Evolutionary conservation across 2,888 invertebrate genomes (phyloP), one percentile per base, ranked within the genome.

Genomic region (Penaeus monodon): DNA sequence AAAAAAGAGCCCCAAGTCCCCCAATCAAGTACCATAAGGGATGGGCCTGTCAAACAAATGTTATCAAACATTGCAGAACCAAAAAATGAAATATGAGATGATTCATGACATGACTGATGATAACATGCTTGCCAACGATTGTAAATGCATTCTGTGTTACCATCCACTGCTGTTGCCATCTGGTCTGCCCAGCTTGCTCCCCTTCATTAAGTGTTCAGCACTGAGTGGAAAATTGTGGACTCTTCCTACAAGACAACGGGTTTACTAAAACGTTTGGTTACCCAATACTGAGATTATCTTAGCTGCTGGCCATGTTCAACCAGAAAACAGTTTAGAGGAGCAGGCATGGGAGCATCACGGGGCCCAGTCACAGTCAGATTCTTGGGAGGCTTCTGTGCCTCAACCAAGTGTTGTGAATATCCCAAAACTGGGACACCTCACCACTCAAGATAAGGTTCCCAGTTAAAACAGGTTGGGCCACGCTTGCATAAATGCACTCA

Each of bases 121-220:
- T 63, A 57, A 77, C 77, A 57, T 77, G n/a, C 77, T 77, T 57
- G 57, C 57, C 73, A 70, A 82, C 29, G 73, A 82, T 82, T 82
- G 82, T 84, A 84, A 84, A 84, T 84, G 84, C 84, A 84, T 65
- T n/a, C 64, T 44, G 73, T 76, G 76, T 84, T 63, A 77, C 74
- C 77, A 77, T 77, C 76, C 33, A 80, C 64, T 65, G 76, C 76
- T 44, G 76, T 77, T 84, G 84, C 84, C 73, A 38, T 38, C 79
- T 63, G 29, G 24, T 81, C 65, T 33, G 29, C n/a, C 38, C 65
- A 38, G 27, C 82, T 29, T 17, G 57, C 73, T 73, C 57, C 49
- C 73, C 44, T 63, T 64, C 65, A 38, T 63, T 38, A 64, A n/a
- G 38, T 66, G 38, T 65, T 38, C 65, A 80, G 65, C 44, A 80